These are phyloP conservation scores for Chloroceryle aenea DNA, from an alignment of 2,113 vertebrate genomes.

Conservation along the genomic window DNA sequence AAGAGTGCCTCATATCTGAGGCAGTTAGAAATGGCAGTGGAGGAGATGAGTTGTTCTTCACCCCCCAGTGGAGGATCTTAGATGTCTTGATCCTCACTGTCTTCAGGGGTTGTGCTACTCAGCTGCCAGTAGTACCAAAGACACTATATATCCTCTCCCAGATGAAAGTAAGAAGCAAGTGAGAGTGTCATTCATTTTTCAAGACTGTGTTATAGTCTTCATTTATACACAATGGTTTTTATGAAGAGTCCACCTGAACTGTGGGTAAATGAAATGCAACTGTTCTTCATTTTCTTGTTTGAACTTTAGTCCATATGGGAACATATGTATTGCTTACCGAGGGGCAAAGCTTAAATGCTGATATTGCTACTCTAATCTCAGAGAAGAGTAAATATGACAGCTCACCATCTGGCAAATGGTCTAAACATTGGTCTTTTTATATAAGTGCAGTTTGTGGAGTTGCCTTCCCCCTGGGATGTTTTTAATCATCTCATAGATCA, in stretches of 20 bases:
- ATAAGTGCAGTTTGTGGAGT: neutral
- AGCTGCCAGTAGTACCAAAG: neutral
- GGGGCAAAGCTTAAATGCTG: conserved; percentile 47
- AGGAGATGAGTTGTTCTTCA: neutral
- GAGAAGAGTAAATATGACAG: conserved; percentile 55
- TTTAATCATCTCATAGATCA: conserved; percentile 51
- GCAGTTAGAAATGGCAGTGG: neutral
- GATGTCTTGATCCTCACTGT: neutral
- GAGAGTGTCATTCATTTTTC: neutral
- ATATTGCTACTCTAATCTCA: conserved; percentile 30
- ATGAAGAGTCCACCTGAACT: neutral
- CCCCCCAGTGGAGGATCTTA: neutral
- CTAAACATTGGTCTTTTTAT: conserved; percentile 53
- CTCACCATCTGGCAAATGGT: conserved; percentile 43
- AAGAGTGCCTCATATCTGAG: neutral
- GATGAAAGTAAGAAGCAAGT: neutral
- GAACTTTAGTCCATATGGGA: conserved; percentile 28
- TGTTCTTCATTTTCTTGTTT: conserved; percentile 15
- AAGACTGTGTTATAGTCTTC: neutral
- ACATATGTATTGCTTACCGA: conserved; percentile 35
- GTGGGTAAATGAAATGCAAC: neutral
- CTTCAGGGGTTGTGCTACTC: neutral
- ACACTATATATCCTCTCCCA: neutral
- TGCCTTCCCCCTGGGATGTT: conserved; percentile 17
- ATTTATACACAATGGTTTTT: neutral